Evolutionary conservation across 2,113 vertebrate species (phyloP).

Genomic region (Scomber colias): DNA sequence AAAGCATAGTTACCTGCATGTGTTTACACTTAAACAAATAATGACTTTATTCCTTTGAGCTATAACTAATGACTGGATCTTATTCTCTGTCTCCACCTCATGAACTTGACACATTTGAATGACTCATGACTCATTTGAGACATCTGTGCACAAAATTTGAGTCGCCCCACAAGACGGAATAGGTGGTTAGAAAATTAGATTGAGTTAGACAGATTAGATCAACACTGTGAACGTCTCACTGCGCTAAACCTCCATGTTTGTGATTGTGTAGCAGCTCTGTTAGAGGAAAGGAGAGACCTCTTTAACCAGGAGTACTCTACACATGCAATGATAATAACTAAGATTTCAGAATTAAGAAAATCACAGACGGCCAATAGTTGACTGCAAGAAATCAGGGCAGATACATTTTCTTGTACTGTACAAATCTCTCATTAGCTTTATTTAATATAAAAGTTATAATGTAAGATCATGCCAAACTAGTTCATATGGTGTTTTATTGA

Average conservation of each 20-base stretch:
- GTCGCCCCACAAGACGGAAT: not conserved
- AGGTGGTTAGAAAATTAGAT: not conserved
- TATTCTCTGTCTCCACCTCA: not conserved
- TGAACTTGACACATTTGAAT: not conserved
- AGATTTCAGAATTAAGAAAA: not conserved
- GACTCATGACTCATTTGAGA: not conserved
- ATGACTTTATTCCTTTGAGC: not conserved
- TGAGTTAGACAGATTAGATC: conserved; percentile 27
- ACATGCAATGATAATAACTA: not conserved
- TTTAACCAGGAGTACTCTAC: not conserved
- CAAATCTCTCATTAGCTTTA: not conserved
- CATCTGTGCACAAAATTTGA: not conserved
- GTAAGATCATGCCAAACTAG: too few species aligned
- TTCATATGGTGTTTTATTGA: too few species aligned
- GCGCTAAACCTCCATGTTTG: conserved; percentile 4
- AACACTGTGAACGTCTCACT: not conserved
- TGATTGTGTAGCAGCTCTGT: not conserved
- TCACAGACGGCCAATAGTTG: not conserved
- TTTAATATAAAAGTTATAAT: too few species aligned
- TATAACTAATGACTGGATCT: not conserved
- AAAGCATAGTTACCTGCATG: not conserved
- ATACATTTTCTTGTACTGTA: not conserved
- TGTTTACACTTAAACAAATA: not conserved
- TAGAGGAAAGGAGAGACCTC: not conserved
- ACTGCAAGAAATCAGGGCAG: not conserved